Percentiles rank a stretch among this genome's conserved stretches.
These are phyloP conservation scores for Nomia melanderi DNA, from an alignment of 1,140 invertebrate genomes.

Conservation along the genomic window DNA sequence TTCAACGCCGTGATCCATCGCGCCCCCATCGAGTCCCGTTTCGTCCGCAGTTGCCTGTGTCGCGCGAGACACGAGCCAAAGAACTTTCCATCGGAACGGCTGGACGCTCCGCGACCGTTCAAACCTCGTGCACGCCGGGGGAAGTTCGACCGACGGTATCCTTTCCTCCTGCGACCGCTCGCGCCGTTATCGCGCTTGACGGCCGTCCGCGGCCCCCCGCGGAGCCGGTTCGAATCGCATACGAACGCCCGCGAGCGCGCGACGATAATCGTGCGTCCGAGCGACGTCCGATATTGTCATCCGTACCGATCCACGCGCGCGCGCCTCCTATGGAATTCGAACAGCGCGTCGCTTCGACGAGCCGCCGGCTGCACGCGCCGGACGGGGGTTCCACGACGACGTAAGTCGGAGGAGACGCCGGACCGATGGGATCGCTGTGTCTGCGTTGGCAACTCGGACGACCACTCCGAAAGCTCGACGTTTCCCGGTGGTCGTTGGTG, in stretches of 20 bases:
- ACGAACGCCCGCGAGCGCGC: no score
- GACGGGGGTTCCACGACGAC: background rate
- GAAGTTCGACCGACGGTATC: conserved; percentile 29
- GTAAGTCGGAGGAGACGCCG: background rate
- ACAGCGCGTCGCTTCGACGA: background rate
- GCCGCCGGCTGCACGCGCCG: background rate
- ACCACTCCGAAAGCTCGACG: background rate
- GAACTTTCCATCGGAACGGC: conserved; percentile 12
- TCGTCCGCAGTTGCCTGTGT: background rate
- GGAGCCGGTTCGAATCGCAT: conserved; percentile 1
- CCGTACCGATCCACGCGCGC: background rate
- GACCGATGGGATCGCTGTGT: background rate
- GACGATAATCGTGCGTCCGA: background rate
- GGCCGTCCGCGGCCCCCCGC: no score
- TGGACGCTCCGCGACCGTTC: background rate
- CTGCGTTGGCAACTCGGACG: conserved; percentile 1
- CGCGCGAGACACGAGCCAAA: conserved; percentile 38
- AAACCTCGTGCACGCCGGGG: conserved; percentile 1
- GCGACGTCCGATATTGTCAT: background rate
- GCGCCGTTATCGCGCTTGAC: no score
- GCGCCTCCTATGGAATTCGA: background rate
- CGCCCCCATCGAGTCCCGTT: no score
- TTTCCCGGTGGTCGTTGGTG: conserved; percentile 16
- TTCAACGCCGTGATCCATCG: no score
- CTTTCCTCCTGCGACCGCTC: no score